Evolutionary conservation across 2,888 invertebrate species (phyloP).

Genomic region (Platynereis dumerilii): DNA sequence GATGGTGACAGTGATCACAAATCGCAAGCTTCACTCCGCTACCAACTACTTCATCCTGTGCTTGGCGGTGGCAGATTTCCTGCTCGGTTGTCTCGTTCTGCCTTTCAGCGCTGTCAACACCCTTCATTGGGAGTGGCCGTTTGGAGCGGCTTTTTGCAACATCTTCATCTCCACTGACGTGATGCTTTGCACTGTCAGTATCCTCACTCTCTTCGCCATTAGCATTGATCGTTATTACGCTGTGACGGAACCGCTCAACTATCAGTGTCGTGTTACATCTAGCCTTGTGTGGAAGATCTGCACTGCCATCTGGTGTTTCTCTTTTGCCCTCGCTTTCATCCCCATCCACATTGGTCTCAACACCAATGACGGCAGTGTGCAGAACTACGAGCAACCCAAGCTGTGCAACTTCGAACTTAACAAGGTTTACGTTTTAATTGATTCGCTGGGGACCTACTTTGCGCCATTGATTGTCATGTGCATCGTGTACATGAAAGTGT

Average conservation of each 20-base stretch:
- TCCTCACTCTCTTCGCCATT: conserved; percentile 39
- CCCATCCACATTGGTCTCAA: conserved; percentile 42
- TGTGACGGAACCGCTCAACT: conserved; percentile 34
- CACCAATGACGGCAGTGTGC: conserved; percentile 30
- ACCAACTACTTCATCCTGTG: conserved; percentile 39
- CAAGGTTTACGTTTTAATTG: conserved; percentile 34
- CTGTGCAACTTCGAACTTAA: conserved; percentile 36
- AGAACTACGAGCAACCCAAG: conserved; percentile 30
- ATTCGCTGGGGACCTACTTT: conserved; percentile 38
- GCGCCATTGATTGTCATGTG: conserved; percentile 38
- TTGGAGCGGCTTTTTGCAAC: conserved; percentile 38
- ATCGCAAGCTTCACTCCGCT: conserved; percentile 30
- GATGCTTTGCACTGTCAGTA: conserved; percentile 41
- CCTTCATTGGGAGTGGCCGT: conserved; percentile 33
- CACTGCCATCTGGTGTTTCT: conserved; percentile 37
- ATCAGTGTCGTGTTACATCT: conserved; percentile 30
- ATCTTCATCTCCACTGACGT: conserved; percentile 37
- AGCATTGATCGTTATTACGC: conserved; percentile 38
- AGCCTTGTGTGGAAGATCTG: conserved; percentile 29
- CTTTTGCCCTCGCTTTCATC: conserved; percentile 38
- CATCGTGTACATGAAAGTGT: conserved; percentile 33
- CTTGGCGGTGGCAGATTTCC: conserved; percentile 34
- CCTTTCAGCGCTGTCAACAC: conserved; percentile 38
- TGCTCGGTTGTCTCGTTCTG: conserved; percentile 35
- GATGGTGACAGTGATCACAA: conserved; percentile 34